Conservation (phyloP, 1,140 invertebrate genomes). For the Ostrea denselamellosa region DNA sequence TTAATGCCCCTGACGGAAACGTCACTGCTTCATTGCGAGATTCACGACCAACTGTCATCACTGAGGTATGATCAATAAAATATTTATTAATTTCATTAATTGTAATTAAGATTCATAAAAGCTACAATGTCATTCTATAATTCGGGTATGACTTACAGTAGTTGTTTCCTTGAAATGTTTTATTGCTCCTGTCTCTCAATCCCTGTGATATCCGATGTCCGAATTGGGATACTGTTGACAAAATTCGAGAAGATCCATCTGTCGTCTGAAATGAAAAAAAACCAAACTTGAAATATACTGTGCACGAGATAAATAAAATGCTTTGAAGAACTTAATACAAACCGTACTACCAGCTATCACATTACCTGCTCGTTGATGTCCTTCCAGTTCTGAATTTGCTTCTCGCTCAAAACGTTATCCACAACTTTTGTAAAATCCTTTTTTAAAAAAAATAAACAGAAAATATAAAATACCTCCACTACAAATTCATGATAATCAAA, state of each 20-base stretch:
- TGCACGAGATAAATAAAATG: neutral
- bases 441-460: neutral
- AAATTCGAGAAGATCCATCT: conserved; percentile 2
- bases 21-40: neutral
- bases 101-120: too few species aligned
- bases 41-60: neutral
- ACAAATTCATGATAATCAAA: too few species aligned
- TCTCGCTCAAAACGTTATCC: neutral
- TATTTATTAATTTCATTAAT: neutral
- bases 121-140: neutral
- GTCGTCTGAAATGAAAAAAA: neutral
- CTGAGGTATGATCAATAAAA: neutral
- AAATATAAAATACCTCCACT: too few species aligned
- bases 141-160: neutral
- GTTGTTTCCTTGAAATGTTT: neutral
- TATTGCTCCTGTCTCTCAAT: neutral
- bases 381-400: neutral
- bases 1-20: neutral
- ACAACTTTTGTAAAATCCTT: neutral
- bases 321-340: neutral
- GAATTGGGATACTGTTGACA: neutral
- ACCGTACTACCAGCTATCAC: neutral
- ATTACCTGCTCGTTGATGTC: neutral
- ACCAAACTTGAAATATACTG: neutral
- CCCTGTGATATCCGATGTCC: neutral